phyloP scores from a whole-genome alignment of 2,113 vertebrate genomes.

The Dromiciops gliroides region DNA sequence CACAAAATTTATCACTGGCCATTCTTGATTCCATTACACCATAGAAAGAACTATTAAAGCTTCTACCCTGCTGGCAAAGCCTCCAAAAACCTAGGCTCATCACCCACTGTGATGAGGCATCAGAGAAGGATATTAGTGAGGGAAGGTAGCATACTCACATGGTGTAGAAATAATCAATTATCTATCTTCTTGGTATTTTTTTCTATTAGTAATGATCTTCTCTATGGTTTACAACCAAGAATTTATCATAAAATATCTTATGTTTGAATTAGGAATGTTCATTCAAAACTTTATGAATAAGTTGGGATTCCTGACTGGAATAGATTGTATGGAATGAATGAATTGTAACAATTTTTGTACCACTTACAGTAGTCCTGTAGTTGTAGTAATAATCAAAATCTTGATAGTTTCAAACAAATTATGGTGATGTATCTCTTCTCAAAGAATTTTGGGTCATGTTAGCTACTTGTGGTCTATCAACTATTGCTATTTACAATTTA shows the following conservation, averaged over 20 bases:
- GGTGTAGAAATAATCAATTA: neutral
- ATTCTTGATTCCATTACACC: neutral
- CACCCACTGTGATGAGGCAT: neutral
- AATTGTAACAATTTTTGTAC: neutral
- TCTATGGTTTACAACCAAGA: constrained; percentile 46
- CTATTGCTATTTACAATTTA: neutral
- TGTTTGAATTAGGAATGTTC: neutral
- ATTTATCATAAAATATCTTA: neutral
- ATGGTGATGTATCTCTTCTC: neutral
- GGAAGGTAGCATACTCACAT: neutral
- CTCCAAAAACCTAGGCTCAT: neutral
- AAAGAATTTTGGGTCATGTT: neutral
- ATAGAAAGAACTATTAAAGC: neutral
- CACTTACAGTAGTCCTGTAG: neutral
- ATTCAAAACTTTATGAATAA: neutral
- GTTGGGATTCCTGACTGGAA: neutral
- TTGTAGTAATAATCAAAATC: neutral
- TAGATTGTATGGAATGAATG: neutral
- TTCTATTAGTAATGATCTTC: neutral
- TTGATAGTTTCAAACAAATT: constrained; percentile 38
- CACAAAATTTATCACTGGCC: too few relatives aligned
- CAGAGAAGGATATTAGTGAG: neutral
- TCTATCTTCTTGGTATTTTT: neutral
- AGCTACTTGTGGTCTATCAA: neutral
- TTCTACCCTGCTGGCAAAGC: neutral